Percentiles rank a stretch among this genome's conserved stretches.
Evolutionary conservation across 2,888 invertebrate species (phyloP).

Genomic region (Lysandra bellargus): DNA sequence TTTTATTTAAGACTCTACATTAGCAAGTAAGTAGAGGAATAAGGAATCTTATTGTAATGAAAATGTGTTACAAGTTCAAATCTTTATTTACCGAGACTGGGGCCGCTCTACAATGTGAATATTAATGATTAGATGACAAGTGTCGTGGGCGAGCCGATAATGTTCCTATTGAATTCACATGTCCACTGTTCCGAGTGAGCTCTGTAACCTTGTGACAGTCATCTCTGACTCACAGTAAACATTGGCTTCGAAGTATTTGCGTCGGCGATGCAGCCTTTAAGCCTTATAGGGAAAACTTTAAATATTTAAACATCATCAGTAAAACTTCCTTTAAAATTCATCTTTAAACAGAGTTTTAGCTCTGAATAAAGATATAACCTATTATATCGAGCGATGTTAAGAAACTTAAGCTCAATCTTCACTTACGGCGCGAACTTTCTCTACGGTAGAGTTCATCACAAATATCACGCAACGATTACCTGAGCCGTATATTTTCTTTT

Average conservation of each 20-base stretch:
- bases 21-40: not conserved
- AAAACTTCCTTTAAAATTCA: not conserved
- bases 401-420: not conserved
- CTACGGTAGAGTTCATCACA: slow-evolving; percentile 20
- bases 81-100: slow-evolving; percentile 23
- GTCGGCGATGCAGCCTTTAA: slow-evolving; percentile 71
- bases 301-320: not conserved
- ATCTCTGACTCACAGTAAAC: slow-evolving; percentile 74
- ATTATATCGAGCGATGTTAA: not conserved
- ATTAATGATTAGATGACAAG: slow-evolving; percentile 38
- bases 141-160: slow-evolving; percentile 57
- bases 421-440: slow-evolving; percentile 23
- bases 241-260: slow-evolving; percentile 49
- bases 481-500: slow-evolving; percentile 11
- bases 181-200: slow-evolving; percentile 57
- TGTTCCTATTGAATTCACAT: slow-evolving; percentile 57
- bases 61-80: not conserved
- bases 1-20: no score
- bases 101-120: slow-evolving; percentile 35
- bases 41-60: not conserved
- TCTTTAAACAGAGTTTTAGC: not conserved
- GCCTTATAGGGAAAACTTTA: slow-evolving; percentile 51
- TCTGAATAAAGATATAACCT: not conserved
- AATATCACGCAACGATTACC: slow-evolving; percentile 24
- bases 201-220: slow-evolving; percentile 72